Percentiles rank a stretch among this genome's conserved stretches.
Evolutionary conservation across 2,113 vertebrate species (phyloP).

Genomic region (Cyphomyrus discorhynchus): DNA sequence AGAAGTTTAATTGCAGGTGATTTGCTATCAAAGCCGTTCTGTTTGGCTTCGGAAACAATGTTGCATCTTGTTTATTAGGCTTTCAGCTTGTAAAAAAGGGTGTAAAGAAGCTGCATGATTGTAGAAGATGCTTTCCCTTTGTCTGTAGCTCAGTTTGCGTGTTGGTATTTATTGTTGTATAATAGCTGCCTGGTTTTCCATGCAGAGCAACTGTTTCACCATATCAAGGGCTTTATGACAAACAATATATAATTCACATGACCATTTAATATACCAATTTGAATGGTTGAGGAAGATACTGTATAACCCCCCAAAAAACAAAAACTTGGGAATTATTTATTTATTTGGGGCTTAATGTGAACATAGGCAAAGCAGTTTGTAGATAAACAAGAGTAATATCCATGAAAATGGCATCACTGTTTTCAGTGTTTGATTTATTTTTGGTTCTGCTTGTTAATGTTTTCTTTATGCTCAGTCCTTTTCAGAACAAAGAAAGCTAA

Average conservation of each 20-base stretch:
- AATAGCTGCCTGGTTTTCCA: background rate
- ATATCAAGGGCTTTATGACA: background rate
- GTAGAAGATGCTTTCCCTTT: background rate
- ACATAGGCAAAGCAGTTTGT: background rate
- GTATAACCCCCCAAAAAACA: background rate
- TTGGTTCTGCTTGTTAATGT: background rate
- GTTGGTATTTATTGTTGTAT: background rate
- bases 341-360: background rate
- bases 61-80: background rate
- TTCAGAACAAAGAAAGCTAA: background rate
- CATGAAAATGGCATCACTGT: background rate
- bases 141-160: background rate
- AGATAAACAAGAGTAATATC: background rate
- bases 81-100: background rate
- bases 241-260: background rate
- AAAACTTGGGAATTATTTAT: background rate
- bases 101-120: background rate
- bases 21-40: background rate
- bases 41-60: background rate
- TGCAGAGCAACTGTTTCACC: background rate
- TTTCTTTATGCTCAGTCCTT: background rate
- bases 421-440: background rate
- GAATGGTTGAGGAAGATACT: background rate
- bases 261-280: background rate
- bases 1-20: background rate